These are phyloP conservation scores for Microctenopoma lineatum DNA, from an alignment of 2,797 vertebrate genomes.

Conservation along the genomic window DNA sequence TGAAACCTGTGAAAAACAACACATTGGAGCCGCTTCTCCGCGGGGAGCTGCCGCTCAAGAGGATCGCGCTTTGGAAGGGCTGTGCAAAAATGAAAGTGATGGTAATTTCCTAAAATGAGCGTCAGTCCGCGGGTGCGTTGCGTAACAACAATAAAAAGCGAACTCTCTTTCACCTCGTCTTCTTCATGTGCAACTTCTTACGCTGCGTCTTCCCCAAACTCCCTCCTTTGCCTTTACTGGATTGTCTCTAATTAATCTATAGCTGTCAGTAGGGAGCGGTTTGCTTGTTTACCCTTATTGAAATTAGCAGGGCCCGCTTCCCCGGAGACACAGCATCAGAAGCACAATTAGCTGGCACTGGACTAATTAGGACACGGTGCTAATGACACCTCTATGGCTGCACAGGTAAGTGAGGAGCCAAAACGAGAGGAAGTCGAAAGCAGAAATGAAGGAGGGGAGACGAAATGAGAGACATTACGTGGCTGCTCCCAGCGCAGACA, in stretches of 20 bases:
- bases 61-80: neutral
- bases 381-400: constrained; percentile 72
- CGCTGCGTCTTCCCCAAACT: neutral
- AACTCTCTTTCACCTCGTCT: constrained; percentile 58
- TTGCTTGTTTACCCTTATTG: constrained; percentile 86
- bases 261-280: constrained; percentile 71
- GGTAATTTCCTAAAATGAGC: constrained; percentile 54
- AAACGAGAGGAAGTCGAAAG: constrained; percentile 14
- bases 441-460: neutral
- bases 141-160: constrained; percentile 19
- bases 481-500: neutral
- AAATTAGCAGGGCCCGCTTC: constrained; percentile 79
- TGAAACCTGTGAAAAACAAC: constrained; percentile 49
- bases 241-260: constrained; percentile 80
- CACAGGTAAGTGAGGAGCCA: constrained; percentile 27
- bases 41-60: constrained; percentile 17
- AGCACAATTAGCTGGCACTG: constrained; percentile 74
- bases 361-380: constrained; percentile 77
- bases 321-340: constrained; percentile 75
- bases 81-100: constrained; percentile 41
- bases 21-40: constrained; percentile 27
- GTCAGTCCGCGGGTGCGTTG: neutral
- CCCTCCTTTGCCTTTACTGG: constrained; percentile 36
- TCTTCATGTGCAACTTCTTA: neutral
- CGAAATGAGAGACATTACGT: constrained; percentile 19